Base-by-base conservation (phyloP, 2,888 invertebrate species). In the Flabesymbios commensalis region DNA sequence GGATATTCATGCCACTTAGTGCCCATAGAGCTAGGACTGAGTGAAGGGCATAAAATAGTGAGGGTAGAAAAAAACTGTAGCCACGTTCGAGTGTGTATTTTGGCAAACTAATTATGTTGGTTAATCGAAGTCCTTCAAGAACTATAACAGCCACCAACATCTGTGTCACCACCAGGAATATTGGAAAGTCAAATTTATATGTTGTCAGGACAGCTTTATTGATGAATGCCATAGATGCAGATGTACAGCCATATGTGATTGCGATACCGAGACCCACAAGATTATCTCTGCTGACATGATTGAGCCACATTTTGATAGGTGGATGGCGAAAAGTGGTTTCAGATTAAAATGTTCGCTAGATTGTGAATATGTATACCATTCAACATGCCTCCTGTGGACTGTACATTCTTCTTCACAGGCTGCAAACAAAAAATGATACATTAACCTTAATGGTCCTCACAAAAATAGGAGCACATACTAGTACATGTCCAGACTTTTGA, bases 1-100 rank as follows among this genome's bases (percentile, higher is more conserved):
- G 86, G 67, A 86, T 82, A 62, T 85, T 85, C 81, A 86, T 85
- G 53, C 85, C 85, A 64, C 83, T 81, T 29, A 86, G 76, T 1
- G 86, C 85, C 62, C 79, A 79, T 36, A 86, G 78, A 7, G 84
- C 82, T 36, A 85, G 74, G 49, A 84, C 80, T 39, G 84, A 79
- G 63, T 86, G 83, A 1, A 84, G 63, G 1, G 82, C 83, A 72
- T 84, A 85, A 64, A 84, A 83, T 10, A 85, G 53, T 0, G 85
- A 83, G 1, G 85, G 84, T 31, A 82, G 67, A 3, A 84, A 71
- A 72, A 86, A 83, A 47, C 76, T 75, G 33, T 74, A 72, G 31
- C 84, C 84, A 52, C 81, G 72, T 47, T 80, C 78, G 5, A 84
- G 70, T 24, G 81, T 81, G 68, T 81, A 85, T 41, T 72, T 72